Percentiles rank a stretch among this genome's conserved stretches.
Conservation (phyloP, 2,888 invertebrate species). For the Acanthopleura granulata region DNA sequence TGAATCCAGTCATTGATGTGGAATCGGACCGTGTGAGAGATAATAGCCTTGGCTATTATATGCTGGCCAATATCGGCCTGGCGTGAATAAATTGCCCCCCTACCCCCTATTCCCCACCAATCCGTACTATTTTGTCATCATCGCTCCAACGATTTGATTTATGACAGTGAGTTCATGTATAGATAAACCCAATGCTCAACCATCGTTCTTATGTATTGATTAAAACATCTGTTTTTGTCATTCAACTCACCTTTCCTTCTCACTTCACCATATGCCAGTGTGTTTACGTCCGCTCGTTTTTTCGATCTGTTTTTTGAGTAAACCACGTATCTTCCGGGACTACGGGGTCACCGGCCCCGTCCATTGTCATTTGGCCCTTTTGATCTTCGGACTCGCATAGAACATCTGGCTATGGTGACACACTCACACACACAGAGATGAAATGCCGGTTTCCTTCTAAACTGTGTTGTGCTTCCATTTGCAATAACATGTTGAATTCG, state of each 20-base stretch:
- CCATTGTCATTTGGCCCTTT: too few species aligned
- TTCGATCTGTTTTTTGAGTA: too few species aligned
- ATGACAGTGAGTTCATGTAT: not conserved
- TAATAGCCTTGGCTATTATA: not conserved
- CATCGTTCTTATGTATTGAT: not conserved
- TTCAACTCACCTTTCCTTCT: not conserved
- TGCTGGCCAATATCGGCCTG: not conserved
- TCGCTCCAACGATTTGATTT: not conserved
- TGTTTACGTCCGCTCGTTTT: not conserved
- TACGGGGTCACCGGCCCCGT: too few species aligned
- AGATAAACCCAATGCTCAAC: not conserved
- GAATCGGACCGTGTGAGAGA: slow-evolving; percentile 10
- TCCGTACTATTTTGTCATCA: too few species aligned
- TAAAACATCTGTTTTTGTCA: not conserved
- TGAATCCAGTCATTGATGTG: not conserved
- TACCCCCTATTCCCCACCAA: not conserved
- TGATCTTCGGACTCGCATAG: too few species aligned
- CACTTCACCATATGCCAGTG: not conserved
- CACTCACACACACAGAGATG: too few species aligned
- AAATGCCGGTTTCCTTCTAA: too few species aligned
- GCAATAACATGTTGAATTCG: too few species aligned
- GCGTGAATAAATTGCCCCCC: not conserved
- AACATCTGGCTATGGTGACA: too few species aligned
- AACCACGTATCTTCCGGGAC: too few species aligned
- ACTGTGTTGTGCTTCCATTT: too few species aligned